Evolutionary conservation across 2,113 vertebrate genomes (phyloP).

Genomic region (Nycticebus coucang): DNA sequence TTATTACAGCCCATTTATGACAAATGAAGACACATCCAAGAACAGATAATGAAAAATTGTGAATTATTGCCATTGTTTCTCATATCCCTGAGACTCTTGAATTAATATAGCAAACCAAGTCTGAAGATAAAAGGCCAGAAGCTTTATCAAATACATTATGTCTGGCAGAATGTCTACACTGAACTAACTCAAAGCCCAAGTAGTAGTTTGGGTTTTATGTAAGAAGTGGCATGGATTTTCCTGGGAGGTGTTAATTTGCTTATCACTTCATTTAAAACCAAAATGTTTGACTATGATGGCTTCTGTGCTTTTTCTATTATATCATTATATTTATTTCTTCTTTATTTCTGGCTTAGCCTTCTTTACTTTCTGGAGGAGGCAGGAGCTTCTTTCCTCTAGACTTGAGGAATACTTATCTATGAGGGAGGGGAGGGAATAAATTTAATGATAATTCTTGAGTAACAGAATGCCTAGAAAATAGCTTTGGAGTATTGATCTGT

Average conservation of each 20-base stretch:
- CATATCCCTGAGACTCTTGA: constrained; percentile 66
- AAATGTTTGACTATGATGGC: not conserved
- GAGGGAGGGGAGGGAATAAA: not conserved
- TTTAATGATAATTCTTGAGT: not conserved
- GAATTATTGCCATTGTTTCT: constrained; percentile 80
- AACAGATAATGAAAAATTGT: constrained; percentile 80
- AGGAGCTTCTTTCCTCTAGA: constrained; percentile 13
- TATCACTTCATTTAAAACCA: not conserved
- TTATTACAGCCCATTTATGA: constrained; percentile 68
- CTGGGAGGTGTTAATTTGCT: not conserved
- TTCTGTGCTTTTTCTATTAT: not conserved
- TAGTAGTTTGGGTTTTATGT: not conserved
- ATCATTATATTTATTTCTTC: not conserved
- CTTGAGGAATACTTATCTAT: not conserved
- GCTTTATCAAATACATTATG: constrained; percentile 75
- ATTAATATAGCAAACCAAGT: constrained; percentile 75
- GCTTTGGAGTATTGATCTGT: not conserved
- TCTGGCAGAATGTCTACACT: constrained; percentile 56
- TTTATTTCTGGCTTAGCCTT: not conserved
- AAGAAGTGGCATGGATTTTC: constrained; percentile 72
- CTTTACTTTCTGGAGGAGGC: not conserved
- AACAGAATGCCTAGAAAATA: not conserved
- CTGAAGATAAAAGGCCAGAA: constrained; percentile 79
- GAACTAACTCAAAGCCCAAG: constrained; percentile 28
- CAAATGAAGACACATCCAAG: constrained; percentile 74